A percentile compares a stretch with the other conserved stretches of the same genome.
phyloP scores from a whole-genome alignment of 2,797 vertebrate genomes.

The Coreius guichenoti region DNA sequence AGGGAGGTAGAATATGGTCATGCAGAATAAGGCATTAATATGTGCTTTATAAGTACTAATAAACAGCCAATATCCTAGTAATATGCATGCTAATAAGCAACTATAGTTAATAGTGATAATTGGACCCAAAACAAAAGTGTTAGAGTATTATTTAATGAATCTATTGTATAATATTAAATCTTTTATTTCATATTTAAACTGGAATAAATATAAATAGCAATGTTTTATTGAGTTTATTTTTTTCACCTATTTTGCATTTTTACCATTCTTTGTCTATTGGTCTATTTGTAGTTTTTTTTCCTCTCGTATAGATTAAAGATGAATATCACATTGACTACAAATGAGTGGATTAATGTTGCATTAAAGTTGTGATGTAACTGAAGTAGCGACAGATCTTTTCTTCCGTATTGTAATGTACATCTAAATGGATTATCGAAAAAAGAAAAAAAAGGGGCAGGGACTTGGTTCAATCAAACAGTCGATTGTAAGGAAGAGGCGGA shows the following conservation, averaged over 20 bases:
- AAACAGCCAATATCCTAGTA: too few relatives aligned
- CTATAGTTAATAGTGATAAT: too few relatives aligned
- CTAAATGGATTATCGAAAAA: neutral
- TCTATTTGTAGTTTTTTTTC: neutral
- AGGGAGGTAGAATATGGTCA: too few relatives aligned
- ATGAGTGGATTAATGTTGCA: neutral
- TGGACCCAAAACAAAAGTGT: too few relatives aligned
- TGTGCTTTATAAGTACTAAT: too few relatives aligned
- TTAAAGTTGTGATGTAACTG: neutral
- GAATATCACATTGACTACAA: neutral
- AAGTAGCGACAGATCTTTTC: neutral
- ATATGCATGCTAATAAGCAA: too few relatives aligned
- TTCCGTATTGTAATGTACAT: neutral
- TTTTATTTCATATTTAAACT: neutral
- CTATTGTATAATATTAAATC: neutral
- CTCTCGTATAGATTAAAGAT: neutral
- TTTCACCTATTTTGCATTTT: neutral
- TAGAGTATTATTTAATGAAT: neutral
- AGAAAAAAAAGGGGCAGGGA: too few relatives aligned
- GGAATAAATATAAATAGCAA: neutral
- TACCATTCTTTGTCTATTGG: neutral
- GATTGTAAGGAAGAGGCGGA: neutral
- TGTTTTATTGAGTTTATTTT: neutral
- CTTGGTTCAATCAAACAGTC: neutral
- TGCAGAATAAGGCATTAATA: too few relatives aligned